Percentiles rank a stretch among this genome's conserved stretches.
phyloP scores from a whole-genome alignment of 2,113 vertebrate species.

The Malurus alboscapulatus region DNA sequence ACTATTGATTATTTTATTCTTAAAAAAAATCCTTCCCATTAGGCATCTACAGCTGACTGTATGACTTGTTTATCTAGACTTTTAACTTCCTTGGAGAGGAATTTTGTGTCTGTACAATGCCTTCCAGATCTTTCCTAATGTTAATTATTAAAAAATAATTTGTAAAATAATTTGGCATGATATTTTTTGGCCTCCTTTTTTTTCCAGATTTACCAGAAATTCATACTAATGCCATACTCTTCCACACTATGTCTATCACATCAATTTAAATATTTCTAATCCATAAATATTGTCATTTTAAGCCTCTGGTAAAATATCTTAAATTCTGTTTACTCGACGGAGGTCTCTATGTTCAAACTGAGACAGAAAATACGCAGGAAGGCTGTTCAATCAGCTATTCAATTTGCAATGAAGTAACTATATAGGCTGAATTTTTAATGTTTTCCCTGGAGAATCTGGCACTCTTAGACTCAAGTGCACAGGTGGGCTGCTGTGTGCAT shows the following conservation, averaged over 20 bases:
- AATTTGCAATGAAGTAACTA: not conserved
- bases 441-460: not conserved
- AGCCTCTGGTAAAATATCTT: not conserved
- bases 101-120: not conserved
- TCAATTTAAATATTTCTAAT: not conserved
- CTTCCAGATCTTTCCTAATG: not conserved
- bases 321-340: not conserved
- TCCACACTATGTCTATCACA: not conserved
- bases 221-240: not conserved
- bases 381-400: not conserved
- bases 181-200: not conserved
- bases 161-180: not conserved
- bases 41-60: not conserved
- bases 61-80: not conserved
- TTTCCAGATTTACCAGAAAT: not conserved
- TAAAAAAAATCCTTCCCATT: not conserved
- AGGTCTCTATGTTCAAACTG: not conserved
- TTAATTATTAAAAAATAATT: not conserved
- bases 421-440: not conserved
- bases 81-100: not conserved
- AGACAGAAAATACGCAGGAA: not conserved
- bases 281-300: not conserved
- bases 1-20: not conserved
- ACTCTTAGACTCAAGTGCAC: fast-evolving
- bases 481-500: not conserved